Evolutionary conservation across 2,113 vertebrate species (phyloP), one percentile per base, ranked within the genome.

Genomic region (crab-eating macaque (Macaca fascicularis)): DNA sequence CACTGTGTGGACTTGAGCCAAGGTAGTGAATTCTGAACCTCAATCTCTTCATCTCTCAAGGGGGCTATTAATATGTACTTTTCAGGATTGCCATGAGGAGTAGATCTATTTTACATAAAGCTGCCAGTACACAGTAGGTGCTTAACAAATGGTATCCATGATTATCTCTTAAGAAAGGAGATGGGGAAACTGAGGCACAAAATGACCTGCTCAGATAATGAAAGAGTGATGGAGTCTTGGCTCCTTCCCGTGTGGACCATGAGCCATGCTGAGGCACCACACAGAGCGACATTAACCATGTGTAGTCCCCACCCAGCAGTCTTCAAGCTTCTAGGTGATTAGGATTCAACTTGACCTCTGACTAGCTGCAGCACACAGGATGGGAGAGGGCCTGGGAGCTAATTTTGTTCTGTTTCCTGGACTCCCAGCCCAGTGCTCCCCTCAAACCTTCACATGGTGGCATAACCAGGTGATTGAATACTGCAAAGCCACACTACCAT

Each of bases 11-110:
- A 23, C 75, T 83, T 59, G 12, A 45, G 40, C 69, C 52, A 35
- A 50, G 9, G 72, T 12, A 84, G 32, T 52, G 40, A 40, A 67
- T 92, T 78, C 50, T 8, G 76, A 57, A 30, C 72, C 61, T 88
- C 69, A 83, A 74, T 92, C 48, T 85, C 70, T 40, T 89, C 70
- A 59, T 87, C 80, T 80, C 25, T 75, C 50, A 86, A 90, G 90
- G 35, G 38, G 7, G 13, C 48, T 82, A 43, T 75, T 86, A 43
- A n/a, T 45, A 12, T 7, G 0, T 57, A 48, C 3, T 40, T 88
- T 90, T 88, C 32, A 75, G 38, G 20, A 74, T 14, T 74, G 50
- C 57, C 23, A 27, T 69, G 69, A 95, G n/a, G 32, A 92, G 20
- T 48, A 78, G 52, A 87, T 20, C 67, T 35, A 45, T 72, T 82